These are phyloP conservation scores for Agapostemon virescens DNA, from an alignment of 2,888 invertebrate species.

Conservation along the genomic window DNA sequence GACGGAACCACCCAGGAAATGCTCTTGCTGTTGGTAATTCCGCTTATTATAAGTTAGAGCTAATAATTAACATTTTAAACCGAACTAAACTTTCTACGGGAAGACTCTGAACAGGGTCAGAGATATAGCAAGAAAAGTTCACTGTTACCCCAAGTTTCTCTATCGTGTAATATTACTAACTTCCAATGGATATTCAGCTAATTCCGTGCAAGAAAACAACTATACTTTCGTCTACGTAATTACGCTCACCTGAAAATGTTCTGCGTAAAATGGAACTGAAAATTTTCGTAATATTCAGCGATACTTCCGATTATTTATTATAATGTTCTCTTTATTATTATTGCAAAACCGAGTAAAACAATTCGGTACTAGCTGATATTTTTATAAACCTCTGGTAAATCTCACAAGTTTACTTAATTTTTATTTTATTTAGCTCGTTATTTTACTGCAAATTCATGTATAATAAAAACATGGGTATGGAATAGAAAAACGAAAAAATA, in stretches of 20 bases:
- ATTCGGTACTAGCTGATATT: no score
- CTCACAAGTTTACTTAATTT: no score
- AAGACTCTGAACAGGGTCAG: background rate
- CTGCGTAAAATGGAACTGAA: background rate
- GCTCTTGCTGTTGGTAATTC: background rate
- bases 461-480: no score
- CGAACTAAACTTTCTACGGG: background rate
- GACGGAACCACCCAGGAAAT: background rate
- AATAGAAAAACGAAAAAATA: no score
- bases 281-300: background rate
- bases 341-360: background rate
- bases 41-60: constrained; percentile 11
- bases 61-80: constrained; percentile 9
- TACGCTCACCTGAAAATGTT: background rate
- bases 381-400: no score
- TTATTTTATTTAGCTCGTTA: no score
- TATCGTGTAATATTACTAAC: background rate
- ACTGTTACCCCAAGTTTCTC: background rate
- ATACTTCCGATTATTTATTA: background rate
- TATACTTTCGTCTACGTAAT: background rate
- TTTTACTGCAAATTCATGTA: no score
- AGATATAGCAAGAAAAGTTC: constrained; percentile 2
- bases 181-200: background rate
- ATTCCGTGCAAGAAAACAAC: background rate
- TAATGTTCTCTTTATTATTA: background rate